Evolutionary conservation across 2,113 vertebrate species (phyloP).

Genomic region (Microtus oregoni): DNA sequence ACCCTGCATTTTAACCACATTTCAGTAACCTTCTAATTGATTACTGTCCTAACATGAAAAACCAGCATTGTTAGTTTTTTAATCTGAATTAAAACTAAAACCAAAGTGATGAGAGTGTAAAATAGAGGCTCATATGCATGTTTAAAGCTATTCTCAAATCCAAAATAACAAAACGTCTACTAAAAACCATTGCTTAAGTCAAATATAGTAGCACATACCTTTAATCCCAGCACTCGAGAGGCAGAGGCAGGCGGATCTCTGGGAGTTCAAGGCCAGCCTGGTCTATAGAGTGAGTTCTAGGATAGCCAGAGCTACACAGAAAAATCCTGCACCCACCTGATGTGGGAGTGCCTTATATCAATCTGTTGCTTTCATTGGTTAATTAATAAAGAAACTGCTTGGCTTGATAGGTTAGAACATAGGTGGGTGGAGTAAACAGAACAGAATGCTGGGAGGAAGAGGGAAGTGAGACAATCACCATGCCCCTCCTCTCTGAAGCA

Average conservation of each 20-base stretch:
- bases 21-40: not conserved
- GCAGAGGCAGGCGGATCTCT: not conserved
- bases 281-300: not conserved
- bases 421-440: too few relatives aligned
- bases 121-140: not conserved
- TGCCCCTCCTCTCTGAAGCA: too few relatives aligned
- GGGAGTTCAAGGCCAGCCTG: not conserved
- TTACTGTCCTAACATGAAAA: not conserved
- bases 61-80: not conserved
- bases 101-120: not conserved
- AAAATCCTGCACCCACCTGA: not conserved
- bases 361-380: too few relatives aligned
- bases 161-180: not conserved
- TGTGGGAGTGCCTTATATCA: too few relatives aligned
- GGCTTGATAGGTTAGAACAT: too few relatives aligned
- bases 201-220: not conserved
- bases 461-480: too few relatives aligned
- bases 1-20: not conserved
- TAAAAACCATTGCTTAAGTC: not conserved
- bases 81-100: slow-evolving; percentile 28
- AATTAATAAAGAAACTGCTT: too few relatives aligned
- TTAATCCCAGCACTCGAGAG: not conserved
- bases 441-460: too few relatives aligned
- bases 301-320: not conserved
- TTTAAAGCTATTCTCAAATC: not conserved